phyloP scores from a whole-genome alignment of 2,113 vertebrate species.

The Bagarius yarrelli region DNA sequence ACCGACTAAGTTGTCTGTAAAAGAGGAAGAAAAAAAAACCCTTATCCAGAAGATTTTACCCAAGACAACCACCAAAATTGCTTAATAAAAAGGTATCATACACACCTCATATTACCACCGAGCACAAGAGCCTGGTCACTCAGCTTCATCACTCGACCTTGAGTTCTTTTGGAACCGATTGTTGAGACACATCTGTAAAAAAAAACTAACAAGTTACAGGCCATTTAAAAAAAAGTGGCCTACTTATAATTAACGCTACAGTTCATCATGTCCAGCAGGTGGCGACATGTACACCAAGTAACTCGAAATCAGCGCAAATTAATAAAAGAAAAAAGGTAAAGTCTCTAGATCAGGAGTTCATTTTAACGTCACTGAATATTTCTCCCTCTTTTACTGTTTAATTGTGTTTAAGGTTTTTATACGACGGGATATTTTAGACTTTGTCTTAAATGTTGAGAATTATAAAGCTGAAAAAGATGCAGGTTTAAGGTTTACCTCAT shows the following conservation, averaged over 20 bases:
- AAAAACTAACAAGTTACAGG: not conserved
- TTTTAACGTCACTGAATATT: no score
- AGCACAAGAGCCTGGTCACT: constrained; percentile 16
- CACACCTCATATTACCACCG: constrained; percentile 16
- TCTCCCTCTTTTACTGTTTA: no score
- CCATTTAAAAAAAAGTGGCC: not conserved
- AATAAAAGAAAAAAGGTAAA: not conserved
- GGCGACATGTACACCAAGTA: not conserved
- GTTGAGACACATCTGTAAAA: constrained; percentile 32
- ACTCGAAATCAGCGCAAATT: not conserved
- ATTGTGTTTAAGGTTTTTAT: no score
- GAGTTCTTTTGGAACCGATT: constrained; percentile 28
- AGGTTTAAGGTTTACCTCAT: not conserved
- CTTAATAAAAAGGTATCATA: no score
- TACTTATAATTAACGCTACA: not conserved
- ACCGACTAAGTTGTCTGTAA: constrained; percentile 10
- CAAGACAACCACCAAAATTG: rapidly evolving
- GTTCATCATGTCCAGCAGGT: not conserved
- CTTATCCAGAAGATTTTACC: rapidly evolving
- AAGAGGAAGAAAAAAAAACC: not conserved
- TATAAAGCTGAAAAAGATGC: no score
- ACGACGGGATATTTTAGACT: no score
- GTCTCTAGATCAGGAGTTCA: no score
- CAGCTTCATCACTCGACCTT: constrained; percentile 12
- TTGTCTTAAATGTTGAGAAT: no score